Percentiles rank a stretch among this genome's conserved stretches.
Evolutionary conservation across 2,888 invertebrate species (phyloP).

Genomic region (Beris chalybata): DNA sequence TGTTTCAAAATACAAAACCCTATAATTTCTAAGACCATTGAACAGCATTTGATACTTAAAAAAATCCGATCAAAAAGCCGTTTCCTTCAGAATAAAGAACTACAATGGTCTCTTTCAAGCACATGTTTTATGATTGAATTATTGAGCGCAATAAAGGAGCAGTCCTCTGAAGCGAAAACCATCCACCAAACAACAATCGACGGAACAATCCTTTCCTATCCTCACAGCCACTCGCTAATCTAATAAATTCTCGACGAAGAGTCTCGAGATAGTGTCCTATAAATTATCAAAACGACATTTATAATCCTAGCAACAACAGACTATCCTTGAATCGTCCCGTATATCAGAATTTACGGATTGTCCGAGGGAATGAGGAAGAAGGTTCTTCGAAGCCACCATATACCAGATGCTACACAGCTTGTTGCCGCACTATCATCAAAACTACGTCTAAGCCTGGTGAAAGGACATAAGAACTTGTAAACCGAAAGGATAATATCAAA

Average conservation of each 20-base stretch:
- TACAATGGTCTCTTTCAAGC: too few species aligned
- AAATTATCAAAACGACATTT: conserved; percentile 39
- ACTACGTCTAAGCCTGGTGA: conserved; percentile 19
- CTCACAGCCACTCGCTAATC: neutral
- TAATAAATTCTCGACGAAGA: conserved; percentile 16
- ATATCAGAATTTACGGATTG: conserved; percentile 15
- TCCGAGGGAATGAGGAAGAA: conserved; percentile 12
- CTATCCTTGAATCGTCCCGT: conserved; percentile 31
- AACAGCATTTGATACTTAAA: too few species aligned
- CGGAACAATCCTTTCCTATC: neutral
- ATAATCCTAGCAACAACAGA: conserved; percentile 37
- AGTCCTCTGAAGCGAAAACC: too few species aligned
- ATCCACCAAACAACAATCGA: too few species aligned
- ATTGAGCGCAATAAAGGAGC: too few species aligned
- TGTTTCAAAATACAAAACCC: too few species aligned
- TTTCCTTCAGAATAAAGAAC: too few species aligned
- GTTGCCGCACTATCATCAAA: neutral
- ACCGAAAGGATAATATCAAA: conserved; percentile 39
- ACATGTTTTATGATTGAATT: too few species aligned
- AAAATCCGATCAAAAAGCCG: too few species aligned
- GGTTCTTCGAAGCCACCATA: conserved; percentile 5
- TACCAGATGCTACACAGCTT: conserved; percentile 36
- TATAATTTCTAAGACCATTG: too few species aligned
- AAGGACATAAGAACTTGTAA: conserved; percentile 37
- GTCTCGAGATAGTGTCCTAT: conserved; percentile 29